These are phyloP conservation scores for Pterois miles DNA, from an alignment of 2,797 vertebrate genomes.

Conservation along the genomic window DNA sequence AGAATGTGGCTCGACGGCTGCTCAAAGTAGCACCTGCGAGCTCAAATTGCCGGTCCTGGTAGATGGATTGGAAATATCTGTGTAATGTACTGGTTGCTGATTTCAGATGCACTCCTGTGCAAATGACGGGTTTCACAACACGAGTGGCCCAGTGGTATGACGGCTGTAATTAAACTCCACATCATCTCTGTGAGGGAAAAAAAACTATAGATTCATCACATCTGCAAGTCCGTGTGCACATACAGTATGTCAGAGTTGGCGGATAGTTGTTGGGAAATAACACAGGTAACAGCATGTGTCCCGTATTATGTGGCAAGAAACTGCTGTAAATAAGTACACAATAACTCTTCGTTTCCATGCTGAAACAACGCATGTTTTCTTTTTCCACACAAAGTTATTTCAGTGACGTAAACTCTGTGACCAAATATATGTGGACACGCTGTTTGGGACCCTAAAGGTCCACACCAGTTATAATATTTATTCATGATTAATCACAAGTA, in stretches of 20 bases:
- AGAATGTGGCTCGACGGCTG: conserved; percentile 7
- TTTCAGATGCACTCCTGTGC: conserved; percentile 24
- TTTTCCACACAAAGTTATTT: neutral
- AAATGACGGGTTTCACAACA: conserved; percentile 59
- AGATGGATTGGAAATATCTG: conserved; percentile 44
- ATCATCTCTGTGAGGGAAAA: neutral
- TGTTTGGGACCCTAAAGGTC: too few relatives aligned
- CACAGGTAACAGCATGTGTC: neutral
- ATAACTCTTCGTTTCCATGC: neutral
- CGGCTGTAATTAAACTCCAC: conserved; percentile 39
- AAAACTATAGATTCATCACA: neutral
- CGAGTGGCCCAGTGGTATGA: conserved; percentile 11
- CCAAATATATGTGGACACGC: too few relatives aligned
- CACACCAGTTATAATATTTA: too few relatives aligned
- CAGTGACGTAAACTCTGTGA: neutral
- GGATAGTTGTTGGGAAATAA: neutral
- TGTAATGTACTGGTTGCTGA: conserved; percentile 55
- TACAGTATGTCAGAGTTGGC: too few relatives aligned
- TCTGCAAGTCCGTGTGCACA: neutral
- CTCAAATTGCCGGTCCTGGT: conserved; percentile 36
- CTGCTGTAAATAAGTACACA: neutral
- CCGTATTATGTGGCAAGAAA: neutral
- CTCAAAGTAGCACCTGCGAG: conserved; percentile 61
- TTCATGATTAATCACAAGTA: too few relatives aligned
- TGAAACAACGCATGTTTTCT: neutral